phyloP scores from a whole-genome alignment of 2,888 invertebrate genomes.

The Drosophila aldrichi region DNA sequence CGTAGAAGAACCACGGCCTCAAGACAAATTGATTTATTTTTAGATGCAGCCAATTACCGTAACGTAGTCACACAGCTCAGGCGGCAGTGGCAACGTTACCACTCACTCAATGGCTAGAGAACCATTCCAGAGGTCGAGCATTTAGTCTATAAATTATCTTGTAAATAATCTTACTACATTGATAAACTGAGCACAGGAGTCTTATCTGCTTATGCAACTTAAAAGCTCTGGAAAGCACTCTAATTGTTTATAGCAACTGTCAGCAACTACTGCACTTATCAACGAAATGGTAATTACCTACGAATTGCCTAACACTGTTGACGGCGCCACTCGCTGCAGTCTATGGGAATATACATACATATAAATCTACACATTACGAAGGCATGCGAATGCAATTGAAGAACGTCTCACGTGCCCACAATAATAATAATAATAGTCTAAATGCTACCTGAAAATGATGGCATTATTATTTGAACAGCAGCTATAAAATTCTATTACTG shows the following conservation, averaged over 20 bases:
- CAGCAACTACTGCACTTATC: conserved; percentile 26
- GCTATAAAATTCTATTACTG: conserved; percentile 17
- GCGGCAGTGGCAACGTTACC: conserved; percentile 21
- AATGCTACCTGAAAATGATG: neutral
- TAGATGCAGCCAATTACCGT: conserved; percentile 60
- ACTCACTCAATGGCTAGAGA: conserved; percentile 24
- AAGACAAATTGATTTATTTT: conserved; percentile 60
- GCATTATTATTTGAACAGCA: conserved; percentile 9
- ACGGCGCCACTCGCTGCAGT: neutral
- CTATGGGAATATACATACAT: neutral
- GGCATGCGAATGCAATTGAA: neutral
- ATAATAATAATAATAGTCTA: conserved; percentile 23
- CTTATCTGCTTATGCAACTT: conserved; percentile 42
- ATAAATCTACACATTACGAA: neutral
- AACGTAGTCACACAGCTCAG: conserved; percentile 36
- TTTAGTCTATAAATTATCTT: neutral
- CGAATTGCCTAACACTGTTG: neutral
- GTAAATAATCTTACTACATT: conserved; percentile 3
- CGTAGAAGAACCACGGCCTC: neutral
- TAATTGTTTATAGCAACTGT: conserved; percentile 20
- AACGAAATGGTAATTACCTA: conserved; percentile 20
- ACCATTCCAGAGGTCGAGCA: neutral
- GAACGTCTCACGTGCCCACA: conserved; percentile 3
- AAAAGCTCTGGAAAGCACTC: conserved; percentile 11
- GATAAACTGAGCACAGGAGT: conserved; percentile 6